Percentiles rank a stretch among this genome's conserved stretches.
Conservation (phyloP, 2,113 vertebrate species). For the Pedionomus torquatus region DNA sequence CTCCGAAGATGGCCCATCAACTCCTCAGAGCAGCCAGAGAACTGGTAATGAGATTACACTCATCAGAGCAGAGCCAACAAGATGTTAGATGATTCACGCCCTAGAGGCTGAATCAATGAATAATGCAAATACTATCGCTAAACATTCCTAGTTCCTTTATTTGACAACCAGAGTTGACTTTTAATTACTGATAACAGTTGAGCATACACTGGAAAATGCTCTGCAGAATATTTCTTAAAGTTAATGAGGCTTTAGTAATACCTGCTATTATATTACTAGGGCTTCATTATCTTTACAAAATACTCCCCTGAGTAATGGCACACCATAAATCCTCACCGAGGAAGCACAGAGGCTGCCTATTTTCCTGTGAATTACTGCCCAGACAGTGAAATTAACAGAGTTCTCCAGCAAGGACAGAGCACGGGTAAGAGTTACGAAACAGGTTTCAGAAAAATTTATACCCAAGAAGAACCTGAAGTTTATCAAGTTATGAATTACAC, state of each 20-base stretch:
- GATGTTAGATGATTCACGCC: conserved; percentile 1
- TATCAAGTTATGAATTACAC: background rate
- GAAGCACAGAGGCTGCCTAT: background rate
- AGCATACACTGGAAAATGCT: conserved; percentile 10
- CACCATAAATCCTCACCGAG: conserved; percentile 14
- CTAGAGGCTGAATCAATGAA: conserved; percentile 37
- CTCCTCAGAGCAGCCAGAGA: background rate
- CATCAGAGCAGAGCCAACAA: conserved; percentile 14
- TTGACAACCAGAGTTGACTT: conserved; percentile 54
- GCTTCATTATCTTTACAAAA: conserved; percentile 53
- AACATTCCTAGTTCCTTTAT: conserved; percentile 19
- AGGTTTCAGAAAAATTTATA: background rate
- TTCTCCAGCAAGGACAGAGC: conserved; percentile 5
- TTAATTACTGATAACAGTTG: conserved; percentile 62
- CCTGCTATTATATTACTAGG: conserved; percentile 37
- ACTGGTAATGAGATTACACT: background rate
- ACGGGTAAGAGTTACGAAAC: background rate
- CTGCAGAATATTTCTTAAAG: conserved; percentile 40
- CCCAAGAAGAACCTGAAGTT: background rate
- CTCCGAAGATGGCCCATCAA: background rate
- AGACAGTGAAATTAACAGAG: background rate
- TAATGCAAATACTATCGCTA: conserved; percentile 47
- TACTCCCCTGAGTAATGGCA: background rate
- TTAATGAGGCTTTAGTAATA: conserved; percentile 59
- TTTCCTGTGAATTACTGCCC: conserved; percentile 5